These are phyloP conservation scores for Cryptosula pallasiana DNA, from an alignment of 2,888 invertebrate genomes.

Conservation along the genomic window DNA sequence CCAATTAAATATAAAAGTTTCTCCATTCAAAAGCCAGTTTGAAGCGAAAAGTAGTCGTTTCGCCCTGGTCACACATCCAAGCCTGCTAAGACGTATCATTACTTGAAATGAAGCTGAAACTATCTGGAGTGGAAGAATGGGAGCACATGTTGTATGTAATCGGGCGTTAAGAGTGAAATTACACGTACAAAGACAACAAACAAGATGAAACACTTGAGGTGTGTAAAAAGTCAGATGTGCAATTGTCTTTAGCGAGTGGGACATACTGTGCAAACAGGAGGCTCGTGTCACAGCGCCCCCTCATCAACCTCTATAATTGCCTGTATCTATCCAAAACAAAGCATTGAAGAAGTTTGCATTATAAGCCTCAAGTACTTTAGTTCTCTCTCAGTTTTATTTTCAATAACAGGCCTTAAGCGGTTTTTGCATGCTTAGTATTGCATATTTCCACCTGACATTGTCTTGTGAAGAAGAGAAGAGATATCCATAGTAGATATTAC, in stretches of 20 bases:
- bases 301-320: neutral
- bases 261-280: constrained; percentile 6
- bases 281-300: constrained; percentile 6
- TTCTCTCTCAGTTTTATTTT: too few relatives aligned
- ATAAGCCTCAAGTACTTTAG: too few relatives aligned
- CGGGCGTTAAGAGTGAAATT: neutral
- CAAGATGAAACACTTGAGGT: neutral
- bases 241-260: constrained; percentile 12
- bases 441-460: neutral
- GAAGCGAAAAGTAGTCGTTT: too few relatives aligned
- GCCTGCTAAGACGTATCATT: neutral
- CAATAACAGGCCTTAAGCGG: neutral
- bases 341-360: neutral
- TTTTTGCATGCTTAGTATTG: neutral
- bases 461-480: too few relatives aligned
- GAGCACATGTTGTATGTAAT: neutral
- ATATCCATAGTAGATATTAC: too few relatives aligned
- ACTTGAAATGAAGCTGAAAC: neutral
- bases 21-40: too few relatives aligned
- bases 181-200: neutral
- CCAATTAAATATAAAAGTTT: too few relatives aligned
- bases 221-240: constrained; percentile 23
- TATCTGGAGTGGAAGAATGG: neutral
- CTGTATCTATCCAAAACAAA: neutral
- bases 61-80: too few relatives aligned